A percentile compares a stretch with the other conserved stretches of the same genome.
Conservation (phyloP, 23 tunicate genomes). For the Styela plicata region DNA sequence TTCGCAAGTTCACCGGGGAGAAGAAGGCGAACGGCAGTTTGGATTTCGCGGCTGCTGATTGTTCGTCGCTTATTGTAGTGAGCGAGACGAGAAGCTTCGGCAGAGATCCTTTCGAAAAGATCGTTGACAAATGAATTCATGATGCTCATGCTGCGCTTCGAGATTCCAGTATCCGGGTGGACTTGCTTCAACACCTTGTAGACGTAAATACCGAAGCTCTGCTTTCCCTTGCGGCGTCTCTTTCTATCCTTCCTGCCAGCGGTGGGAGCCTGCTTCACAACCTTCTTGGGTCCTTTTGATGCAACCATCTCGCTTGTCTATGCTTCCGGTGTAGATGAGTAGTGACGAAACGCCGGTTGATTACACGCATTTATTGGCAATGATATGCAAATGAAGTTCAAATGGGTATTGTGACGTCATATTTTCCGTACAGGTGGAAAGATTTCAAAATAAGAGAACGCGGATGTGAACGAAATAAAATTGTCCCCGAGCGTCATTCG, state of each 20-base stretch:
- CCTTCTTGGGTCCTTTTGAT: constrained; percentile 23
- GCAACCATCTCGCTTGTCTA: constrained; percentile 14
- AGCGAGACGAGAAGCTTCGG: constrained; percentile 32
- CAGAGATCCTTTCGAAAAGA: constrained; percentile 31
- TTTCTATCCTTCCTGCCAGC: constrained; percentile 23
- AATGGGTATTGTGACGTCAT: too few relatives aligned
- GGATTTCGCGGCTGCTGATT: constrained; percentile 30
- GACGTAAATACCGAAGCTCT: constrained; percentile 18
- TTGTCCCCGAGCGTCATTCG: too few relatives aligned
- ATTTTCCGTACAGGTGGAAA: too few relatives aligned
- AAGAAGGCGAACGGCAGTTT: constrained; percentile 30
- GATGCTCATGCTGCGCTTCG: constrained; percentile 29
- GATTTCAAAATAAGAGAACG: too few relatives aligned
- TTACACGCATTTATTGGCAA: too few relatives aligned
- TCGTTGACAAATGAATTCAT: constrained; percentile 43
- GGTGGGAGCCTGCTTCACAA: constrained; percentile 39
- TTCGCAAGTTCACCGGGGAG: constrained; percentile 35
- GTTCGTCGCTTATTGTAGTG: constrained; percentile 37
- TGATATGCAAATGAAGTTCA: too few relatives aligned
- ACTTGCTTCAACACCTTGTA: constrained; percentile 30
- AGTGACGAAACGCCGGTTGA: too few relatives aligned
- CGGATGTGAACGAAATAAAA: too few relatives aligned
- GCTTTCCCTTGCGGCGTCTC: background rate
- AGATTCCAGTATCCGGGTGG: constrained; percentile 45
- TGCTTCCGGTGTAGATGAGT: too few relatives aligned